Evolutionary conservation across 2,888 invertebrate genomes (phyloP).

Genomic region (Auanema freiburgensis): DNA sequence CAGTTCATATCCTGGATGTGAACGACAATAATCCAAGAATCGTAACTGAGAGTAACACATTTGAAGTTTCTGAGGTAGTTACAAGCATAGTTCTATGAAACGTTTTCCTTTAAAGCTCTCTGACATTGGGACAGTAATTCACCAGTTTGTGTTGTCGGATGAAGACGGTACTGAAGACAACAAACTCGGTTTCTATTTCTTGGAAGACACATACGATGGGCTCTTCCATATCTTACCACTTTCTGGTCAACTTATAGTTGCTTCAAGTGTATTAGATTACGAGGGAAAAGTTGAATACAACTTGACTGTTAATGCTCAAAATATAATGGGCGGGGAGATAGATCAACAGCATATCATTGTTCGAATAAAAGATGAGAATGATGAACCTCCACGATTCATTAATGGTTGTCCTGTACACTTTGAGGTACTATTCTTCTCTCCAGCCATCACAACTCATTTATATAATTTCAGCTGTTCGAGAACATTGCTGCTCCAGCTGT

Average conservation of each 20-base stretch:
- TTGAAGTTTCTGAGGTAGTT: constrained; percentile 7
- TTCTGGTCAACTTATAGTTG: constrained; percentile 12
- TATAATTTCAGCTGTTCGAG: constrained; percentile 22
- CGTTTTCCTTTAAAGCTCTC: constrained; percentile 1
- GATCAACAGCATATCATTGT: constrained; percentile 22
- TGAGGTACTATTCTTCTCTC: no score
- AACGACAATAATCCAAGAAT: constrained; percentile 17
- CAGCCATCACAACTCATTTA: no score
- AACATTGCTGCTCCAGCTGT: constrained; percentile 19
- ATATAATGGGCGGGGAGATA: constrained; percentile 11
- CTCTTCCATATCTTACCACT: constrained; percentile 1
- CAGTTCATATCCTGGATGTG: constrained; percentile 11
- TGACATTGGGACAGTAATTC: background rate
- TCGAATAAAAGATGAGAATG: constrained; percentile 43
- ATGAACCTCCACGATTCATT: constrained; percentile 46
- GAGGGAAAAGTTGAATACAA: constrained; percentile 17
- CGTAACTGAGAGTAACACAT: background rate
- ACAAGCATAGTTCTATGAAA: background rate
- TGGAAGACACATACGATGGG: constrained; percentile 3
- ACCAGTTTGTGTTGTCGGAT: constrained; percentile 9
- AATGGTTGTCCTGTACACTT: constrained; percentile 38
- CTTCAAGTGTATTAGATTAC: constrained; percentile 23
- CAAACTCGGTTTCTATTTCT: constrained; percentile 8
- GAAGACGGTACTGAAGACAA: constrained; percentile 9
- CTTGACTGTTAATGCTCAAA: constrained; percentile 12